A percentile compares a stretch with the other conserved stretches of the same genome.
phyloP scores from a whole-genome alignment of 2,113 vertebrate genomes.

The Onychostruthus taczanowskii region DNA sequence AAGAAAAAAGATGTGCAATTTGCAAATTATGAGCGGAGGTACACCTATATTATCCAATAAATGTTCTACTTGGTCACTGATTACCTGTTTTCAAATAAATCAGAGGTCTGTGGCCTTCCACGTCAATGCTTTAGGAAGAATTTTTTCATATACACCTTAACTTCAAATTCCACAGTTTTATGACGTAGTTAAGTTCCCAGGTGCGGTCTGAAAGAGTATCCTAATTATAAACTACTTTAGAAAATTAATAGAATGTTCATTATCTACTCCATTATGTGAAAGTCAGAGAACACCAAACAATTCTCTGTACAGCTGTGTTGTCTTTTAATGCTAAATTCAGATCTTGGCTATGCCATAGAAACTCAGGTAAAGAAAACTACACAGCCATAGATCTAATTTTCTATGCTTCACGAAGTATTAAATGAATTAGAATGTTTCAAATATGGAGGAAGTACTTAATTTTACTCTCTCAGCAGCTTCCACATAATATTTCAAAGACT shows the following conservation, averaged over 20 bases:
- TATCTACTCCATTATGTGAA: neutral
- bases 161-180: neutral
- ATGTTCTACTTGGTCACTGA: neutral
- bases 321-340: neutral
- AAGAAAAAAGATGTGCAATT: accelerated
- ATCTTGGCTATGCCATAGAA: neutral
- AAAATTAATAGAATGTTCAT: neutral
- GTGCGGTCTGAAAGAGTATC: neutral
- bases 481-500: neutral
- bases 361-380: neutral
- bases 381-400: neutral
- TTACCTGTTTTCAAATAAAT: neutral
- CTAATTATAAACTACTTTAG: neutral
- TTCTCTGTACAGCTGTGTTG: neutral
- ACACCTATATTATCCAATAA: neutral
- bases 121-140: neutral
- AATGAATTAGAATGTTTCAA: neutral
- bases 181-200: neutral
- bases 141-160: neutral
- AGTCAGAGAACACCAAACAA: neutral
- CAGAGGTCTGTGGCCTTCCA: neutral
- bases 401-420: neutral
- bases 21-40: neutral
- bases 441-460: neutral
- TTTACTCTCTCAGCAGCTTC: neutral